A percentile compares a stretch with the other conserved stretches of the same genome.
phyloP scores from a whole-genome alignment of 1,140 invertebrate species.

The Zaprionus gabonicus region DNA sequence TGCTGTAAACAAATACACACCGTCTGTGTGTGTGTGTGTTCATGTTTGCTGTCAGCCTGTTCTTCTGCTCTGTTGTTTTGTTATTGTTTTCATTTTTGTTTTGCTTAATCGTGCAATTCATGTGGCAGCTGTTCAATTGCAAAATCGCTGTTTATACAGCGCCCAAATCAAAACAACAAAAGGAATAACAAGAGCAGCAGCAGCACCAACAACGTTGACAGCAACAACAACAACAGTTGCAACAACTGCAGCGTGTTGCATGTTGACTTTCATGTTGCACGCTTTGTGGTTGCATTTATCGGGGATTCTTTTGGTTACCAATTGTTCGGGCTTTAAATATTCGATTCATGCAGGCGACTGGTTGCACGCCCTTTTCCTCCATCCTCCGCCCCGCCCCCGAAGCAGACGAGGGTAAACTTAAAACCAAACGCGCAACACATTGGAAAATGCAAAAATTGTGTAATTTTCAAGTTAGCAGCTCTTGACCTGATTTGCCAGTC shows the following conservation, averaged over 20 bases:
- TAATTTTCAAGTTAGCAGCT: slow-evolving; percentile 77
- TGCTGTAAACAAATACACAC: slow-evolving; percentile 43
- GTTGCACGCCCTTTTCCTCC: not conserved
- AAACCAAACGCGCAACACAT: slow-evolving; percentile 38
- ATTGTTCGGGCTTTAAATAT: slow-evolving; percentile 39
- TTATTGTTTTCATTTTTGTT: slow-evolving; percentile 16
- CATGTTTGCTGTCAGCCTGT: slow-evolving; percentile 15
- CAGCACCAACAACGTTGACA: not conserved
- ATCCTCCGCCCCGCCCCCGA: too few relatives aligned
- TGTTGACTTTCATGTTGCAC: slow-evolving; percentile 29
- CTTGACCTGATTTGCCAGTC: slow-evolving; percentile 65
- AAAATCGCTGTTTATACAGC: slow-evolving; percentile 17
- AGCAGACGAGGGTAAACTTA: slow-evolving; percentile 3
- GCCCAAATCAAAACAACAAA: slow-evolving; percentile 12
- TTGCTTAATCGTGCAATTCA: slow-evolving; percentile 32
- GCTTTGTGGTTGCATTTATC: slow-evolving; percentile 29
- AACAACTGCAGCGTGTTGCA: slow-evolving; percentile 27
- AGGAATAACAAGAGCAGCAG: not conserved
- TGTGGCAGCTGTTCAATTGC: slow-evolving; percentile 30
- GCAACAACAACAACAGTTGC: not conserved
- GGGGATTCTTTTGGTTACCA: slow-evolving; percentile 9
- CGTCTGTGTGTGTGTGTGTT: not conserved
- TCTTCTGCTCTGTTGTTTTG: slow-evolving; percentile 13
- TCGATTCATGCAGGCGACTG: slow-evolving; percentile 24
- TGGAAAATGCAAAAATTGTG: slow-evolving; percentile 73